Conservation (phyloP, 2,113 vertebrate species). For the Leptobrachium ailaonicum region DNA sequence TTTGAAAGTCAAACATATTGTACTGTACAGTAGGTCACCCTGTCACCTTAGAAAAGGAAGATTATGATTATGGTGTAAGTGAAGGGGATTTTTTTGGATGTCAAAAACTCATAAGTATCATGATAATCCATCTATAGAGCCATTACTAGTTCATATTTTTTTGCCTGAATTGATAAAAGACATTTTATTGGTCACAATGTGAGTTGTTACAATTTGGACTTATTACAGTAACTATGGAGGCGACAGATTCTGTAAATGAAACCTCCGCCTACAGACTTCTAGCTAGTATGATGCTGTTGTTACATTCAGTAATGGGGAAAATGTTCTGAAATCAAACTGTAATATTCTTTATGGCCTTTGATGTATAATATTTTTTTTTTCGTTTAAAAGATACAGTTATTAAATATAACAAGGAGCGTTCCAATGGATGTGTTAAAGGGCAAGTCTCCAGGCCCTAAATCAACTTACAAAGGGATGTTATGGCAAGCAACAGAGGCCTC, state of each 20-base stretch:
- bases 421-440: too few relatives aligned
- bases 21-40: not conserved
- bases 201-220: not conserved
- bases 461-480: too few relatives aligned
- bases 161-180: not conserved
- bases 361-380: too few relatives aligned
- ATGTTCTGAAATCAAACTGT: not conserved
- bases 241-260: not conserved
- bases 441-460: too few relatives aligned
- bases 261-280: not conserved
- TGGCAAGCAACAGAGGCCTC: too few relatives aligned
- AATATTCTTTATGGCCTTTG: not conserved
- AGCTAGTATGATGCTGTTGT: not conserved
- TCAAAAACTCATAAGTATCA: too few relatives aligned
- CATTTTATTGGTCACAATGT: not conserved
- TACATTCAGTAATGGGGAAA: too few relatives aligned
- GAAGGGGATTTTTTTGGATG: not conserved
- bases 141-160: not conserved
- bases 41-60: not conserved
- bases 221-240: slow-evolving; percentile 5
- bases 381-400: too few relatives aligned
- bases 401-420: too few relatives aligned
- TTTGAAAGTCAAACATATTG: not conserved
- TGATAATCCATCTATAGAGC: too few relatives aligned
- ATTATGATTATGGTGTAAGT: not conserved